A percentile compares a stretch with the other conserved stretches of the same genome.
Conservation (phyloP, 2,888 invertebrate genomes). For the Coenonympha glycerion region DNA sequence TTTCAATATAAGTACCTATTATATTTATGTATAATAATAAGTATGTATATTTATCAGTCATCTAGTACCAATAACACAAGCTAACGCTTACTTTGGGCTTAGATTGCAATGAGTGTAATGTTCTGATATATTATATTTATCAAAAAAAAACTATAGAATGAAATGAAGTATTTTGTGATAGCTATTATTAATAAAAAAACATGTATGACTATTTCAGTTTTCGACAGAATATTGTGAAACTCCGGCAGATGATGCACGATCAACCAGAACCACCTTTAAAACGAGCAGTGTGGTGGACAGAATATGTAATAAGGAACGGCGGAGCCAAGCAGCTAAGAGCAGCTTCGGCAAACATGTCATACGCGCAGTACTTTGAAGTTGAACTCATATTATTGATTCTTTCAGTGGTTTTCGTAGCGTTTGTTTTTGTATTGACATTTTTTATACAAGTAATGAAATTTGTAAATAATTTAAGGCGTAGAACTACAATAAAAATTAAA, state of each 20-base stretch:
- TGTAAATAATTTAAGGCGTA: background rate
- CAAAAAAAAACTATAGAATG: too few relatives aligned
- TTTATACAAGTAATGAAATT: background rate
- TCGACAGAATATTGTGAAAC: conserved; percentile 36
- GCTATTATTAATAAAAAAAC: too few relatives aligned
- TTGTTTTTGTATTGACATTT: background rate
- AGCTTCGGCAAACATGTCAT: background rate
- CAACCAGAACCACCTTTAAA: conserved; percentile 50
- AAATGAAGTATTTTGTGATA: too few relatives aligned
- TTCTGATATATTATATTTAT: too few relatives aligned
- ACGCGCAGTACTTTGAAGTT: background rate
- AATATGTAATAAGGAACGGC: conserved; percentile 49
- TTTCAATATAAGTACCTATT: too few relatives aligned
- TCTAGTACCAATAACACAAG: too few relatives aligned
- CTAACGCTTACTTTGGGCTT: too few relatives aligned
- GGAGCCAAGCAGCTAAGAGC: conserved; percentile 46
- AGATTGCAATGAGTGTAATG: too few relatives aligned
- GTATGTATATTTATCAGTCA: too few relatives aligned
- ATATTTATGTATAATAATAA: too few relatives aligned
- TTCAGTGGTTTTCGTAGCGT: background rate
- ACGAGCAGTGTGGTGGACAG: conserved; percentile 65
- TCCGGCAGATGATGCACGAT: conserved; percentile 50
- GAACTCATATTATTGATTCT: background rate
- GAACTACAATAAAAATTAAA: background rate
- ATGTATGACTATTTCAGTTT: too few relatives aligned